These are phyloP conservation scores for Venusia cambrica DNA, from an alignment of 2,888 invertebrate genomes.

Conservation along the genomic window DNA sequence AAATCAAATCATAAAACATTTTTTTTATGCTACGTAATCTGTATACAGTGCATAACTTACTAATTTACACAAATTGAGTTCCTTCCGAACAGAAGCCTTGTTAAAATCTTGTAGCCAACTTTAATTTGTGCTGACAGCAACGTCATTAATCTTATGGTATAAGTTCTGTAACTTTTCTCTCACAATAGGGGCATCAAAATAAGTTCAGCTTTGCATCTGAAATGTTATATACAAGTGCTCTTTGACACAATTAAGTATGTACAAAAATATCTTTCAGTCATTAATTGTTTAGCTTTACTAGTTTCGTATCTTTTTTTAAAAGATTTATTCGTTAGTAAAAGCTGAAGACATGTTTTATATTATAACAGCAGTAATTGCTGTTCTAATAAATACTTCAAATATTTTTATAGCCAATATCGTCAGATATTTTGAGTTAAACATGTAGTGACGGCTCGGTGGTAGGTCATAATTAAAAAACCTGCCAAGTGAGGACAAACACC, in stretches of 20 bases:
- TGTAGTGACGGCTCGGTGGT: conserved; percentile 67
- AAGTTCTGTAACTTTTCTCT: conserved; percentile 39
- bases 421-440: conserved; percentile 61
- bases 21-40: too few species aligned
- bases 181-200: conserved; percentile 37
- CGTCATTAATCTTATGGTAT: conserved; percentile 67
- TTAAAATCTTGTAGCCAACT: conserved; percentile 68
- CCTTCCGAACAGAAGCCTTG: conserved; percentile 59
- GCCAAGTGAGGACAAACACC: too few species aligned
- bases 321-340: too few species aligned
- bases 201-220: conserved; percentile 21
- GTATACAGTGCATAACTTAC: conserved; percentile 43
- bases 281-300: too few species aligned
- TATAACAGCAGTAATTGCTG: too few species aligned
- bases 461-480: conserved; percentile 76
- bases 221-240: conserved; percentile 25
- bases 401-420: conserved; percentile 59
- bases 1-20: too few species aligned
- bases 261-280: too few species aligned
- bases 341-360: too few species aligned
- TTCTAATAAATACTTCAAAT: too few species aligned
- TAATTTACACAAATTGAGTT: conserved; percentile 65
- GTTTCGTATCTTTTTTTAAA: too few species aligned
- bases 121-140: conserved; percentile 66
- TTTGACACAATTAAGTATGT: not conserved